phyloP scores from a whole-genome alignment of 2,888 invertebrate species.

The Nomada goodeniana region DNA sequence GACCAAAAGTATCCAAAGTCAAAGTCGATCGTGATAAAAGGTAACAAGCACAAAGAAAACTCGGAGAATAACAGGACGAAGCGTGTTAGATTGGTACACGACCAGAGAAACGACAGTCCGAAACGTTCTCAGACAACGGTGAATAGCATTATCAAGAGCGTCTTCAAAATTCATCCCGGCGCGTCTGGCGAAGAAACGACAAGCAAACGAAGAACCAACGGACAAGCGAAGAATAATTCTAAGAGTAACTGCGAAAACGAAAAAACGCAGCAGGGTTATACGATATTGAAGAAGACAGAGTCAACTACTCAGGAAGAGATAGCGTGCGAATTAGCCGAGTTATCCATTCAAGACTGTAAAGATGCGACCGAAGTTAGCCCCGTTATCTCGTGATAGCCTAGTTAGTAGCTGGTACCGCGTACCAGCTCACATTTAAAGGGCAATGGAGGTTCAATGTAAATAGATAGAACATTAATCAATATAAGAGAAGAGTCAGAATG shows the following conservation, averaged over 20 bases:
- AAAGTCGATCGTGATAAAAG: conserved; percentile 40
- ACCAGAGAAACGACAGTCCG: conserved; percentile 72
- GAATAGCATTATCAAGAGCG: conserved; percentile 77
- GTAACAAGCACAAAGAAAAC: conserved; percentile 62
- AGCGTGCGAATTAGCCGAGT: conserved; percentile 75
- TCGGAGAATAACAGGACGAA: conserved; percentile 50
- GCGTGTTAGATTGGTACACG: conserved; percentile 63
- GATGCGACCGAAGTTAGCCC: conserved; percentile 74
- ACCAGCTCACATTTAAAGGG: conserved; percentile 46
- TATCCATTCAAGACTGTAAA: conserved; percentile 81
- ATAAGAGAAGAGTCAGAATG: conserved; percentile 37
- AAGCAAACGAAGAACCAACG: conserved; percentile 63
- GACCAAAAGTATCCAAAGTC: conserved; percentile 57
- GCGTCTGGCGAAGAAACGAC: conserved; percentile 60
- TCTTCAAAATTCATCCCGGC: conserved; percentile 74
- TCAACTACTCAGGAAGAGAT: conserved; percentile 72
- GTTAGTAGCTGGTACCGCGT: conserved; percentile 60
- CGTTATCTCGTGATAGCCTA: conserved; percentile 80
- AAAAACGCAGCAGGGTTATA: conserved; percentile 74
- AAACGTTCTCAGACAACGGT: conserved; percentile 77
- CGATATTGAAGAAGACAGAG: conserved; percentile 78
- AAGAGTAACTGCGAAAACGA: conserved; percentile 64
- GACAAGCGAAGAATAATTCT: conserved; percentile 56
- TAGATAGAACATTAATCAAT: conserved; percentile 70
- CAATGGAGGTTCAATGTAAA: conserved; percentile 62